Percentiles rank a stretch among this genome's conserved stretches.
phyloP scores from a whole-genome alignment of 2,113 vertebrate species.

The Xiphophorus couchianus region DNA sequence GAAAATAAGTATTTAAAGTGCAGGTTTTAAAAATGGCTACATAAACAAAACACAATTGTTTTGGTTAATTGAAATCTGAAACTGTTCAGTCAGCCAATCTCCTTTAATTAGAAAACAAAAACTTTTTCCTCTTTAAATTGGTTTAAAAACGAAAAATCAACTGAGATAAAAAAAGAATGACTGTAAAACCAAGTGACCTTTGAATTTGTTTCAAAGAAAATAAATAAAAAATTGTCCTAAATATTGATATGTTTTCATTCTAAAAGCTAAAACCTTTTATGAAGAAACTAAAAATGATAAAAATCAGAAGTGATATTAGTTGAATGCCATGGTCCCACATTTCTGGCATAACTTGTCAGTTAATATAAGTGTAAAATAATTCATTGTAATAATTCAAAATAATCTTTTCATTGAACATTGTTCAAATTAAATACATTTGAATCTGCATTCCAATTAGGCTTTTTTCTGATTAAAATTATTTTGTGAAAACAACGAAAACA shows the following conservation, averaged over 20 bases:
- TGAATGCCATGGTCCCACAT: background rate
- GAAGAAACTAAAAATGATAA: background rate
- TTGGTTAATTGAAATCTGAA: slow-evolving; percentile 24
- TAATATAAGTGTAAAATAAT: background rate
- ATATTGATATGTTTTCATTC: background rate
- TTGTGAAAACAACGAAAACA: no score
- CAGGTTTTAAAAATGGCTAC: slow-evolving; percentile 27
- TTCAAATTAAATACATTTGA: background rate
- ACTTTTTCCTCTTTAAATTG: no score
- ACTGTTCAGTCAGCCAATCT: slow-evolving; percentile 10
- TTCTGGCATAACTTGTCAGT: background rate
- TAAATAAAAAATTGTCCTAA: no score
- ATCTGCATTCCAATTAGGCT: background rate
- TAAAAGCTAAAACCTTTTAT: background rate
- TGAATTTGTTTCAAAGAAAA: no score
- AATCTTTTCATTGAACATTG: no score
- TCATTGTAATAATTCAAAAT: no score
- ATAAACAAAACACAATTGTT: slow-evolving; percentile 12
- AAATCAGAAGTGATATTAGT: background rate
- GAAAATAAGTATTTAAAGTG: slow-evolving; percentile 63
- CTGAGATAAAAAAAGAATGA: no score
- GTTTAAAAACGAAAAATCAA: no score
- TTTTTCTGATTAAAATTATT: background rate
- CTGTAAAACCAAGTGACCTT: no score
- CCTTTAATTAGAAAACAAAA: background rate